Evolutionary conservation across 2,888 invertebrate species (phyloP).

Genomic region (Polydrusus tereticollis): DNA sequence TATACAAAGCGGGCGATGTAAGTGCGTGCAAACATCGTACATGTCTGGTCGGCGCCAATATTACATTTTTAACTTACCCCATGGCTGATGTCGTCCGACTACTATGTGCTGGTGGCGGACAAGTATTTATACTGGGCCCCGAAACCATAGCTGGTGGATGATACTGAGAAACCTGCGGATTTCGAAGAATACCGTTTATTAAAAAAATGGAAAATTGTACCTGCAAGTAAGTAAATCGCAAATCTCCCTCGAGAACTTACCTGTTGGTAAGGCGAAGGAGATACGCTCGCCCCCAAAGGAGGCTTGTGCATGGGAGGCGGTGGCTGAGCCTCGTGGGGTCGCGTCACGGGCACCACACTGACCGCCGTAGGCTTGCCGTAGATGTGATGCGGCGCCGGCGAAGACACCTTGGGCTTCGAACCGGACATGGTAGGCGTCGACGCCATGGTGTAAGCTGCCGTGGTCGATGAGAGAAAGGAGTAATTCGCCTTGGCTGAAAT

Average conservation of each 20-base stretch:
- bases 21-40: no score
- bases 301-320: constrained; percentile 73
- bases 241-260: constrained; percentile 4
- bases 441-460: constrained; percentile 65
- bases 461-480: constrained; percentile 67
- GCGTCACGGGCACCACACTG: constrained; percentile 69
- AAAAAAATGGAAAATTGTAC: no score
- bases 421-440: constrained; percentile 69
- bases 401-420: constrained; percentile 78
- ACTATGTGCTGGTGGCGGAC: constrained; percentile 73
- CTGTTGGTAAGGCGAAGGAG: constrained; percentile 70
- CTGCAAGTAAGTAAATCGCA: no score
- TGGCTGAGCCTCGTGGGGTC: constrained; percentile 57
- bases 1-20: background rate
- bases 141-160: constrained; percentile 62
- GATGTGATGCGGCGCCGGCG: constrained; percentile 82
- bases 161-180: constrained; percentile 60
- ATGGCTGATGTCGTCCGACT: constrained; percentile 55
- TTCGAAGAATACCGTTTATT: constrained; percentile 9
- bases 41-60: no score
- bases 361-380: constrained; percentile 76
- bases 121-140: constrained; percentile 62
- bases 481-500: constrained; percentile 55
- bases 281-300: constrained; percentile 63
- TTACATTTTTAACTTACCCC: constrained; percentile 12